Evolutionary conservation across 2,888 invertebrate species (phyloP), one percentile per base, ranked within the genome.

Genomic region (Megastigmus dorsalis): DNA sequence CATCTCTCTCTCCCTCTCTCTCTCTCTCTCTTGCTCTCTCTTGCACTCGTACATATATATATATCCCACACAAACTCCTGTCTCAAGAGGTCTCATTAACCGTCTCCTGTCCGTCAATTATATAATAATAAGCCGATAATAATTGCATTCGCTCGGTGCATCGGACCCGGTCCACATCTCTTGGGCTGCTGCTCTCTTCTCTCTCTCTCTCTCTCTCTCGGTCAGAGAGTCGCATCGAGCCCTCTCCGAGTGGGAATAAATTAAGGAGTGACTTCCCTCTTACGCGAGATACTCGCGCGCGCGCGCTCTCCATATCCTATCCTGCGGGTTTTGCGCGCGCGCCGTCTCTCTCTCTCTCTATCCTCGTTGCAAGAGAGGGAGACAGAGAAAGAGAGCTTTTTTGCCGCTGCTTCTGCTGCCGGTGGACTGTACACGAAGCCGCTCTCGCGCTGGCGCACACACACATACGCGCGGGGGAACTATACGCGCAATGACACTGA

Each of bases 101-200:
- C 80, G 80, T 79, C 79, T 81, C 80, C 75, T 63, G 76, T 76
- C 66, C 80, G 81, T 80, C 84, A 86, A 86, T 86, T 86, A 86
- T 85, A 84, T 85, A 86, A 86, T 86, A 86, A 86, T 86, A 85
- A 86, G 86, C 84, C 83, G 84, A 85, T 86, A 86, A 86, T 86
- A 86, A 86, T 86, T 86, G 85, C 85, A 84, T 82, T 82, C 36
- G 82, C 81, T n/a, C 79, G 80, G 80, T 85, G 82, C 83, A 84
- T 83, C 81, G 69, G 80, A 73, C 80, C 80, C 7, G 60, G 23
- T 13, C 43, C 62, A n/a, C n/a, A 33, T 48, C 48, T 48, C 59
- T 43, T 9, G 36, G 50, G n/a, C 63, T 41, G 9, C 7, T 28
- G 20, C 60, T 62, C 50, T 20, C 15, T 50, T 36, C 60, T 15